Evolutionary conservation across 2,113 vertebrate species (phyloP).

Genomic region (Speoplatyrhinus poulsoni): DNA sequence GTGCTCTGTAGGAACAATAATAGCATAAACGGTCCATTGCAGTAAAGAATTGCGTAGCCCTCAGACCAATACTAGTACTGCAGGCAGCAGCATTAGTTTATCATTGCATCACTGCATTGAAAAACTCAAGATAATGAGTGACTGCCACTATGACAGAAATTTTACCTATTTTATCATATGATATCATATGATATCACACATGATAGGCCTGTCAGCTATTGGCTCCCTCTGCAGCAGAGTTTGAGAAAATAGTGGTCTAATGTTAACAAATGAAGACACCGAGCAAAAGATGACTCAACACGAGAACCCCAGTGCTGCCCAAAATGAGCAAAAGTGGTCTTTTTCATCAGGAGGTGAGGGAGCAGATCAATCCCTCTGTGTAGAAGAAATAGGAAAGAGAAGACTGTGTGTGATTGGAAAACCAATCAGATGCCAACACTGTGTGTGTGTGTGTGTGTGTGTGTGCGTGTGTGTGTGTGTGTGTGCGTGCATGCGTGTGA

Average conservation of each 20-base stretch:
- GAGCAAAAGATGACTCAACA: slow-evolving; percentile 27
- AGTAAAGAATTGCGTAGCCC: neutral
- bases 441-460: neutral
- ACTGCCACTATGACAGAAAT: too few species aligned
- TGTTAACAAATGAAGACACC: slow-evolving; percentile 26
- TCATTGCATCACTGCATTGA: too few species aligned
- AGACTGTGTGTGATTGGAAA: neutral
- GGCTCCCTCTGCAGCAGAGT: slow-evolving; percentile 3
- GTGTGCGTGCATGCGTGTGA: too few species aligned
- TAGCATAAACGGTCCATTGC: neutral
- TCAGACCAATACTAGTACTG: neutral
- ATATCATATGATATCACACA: neutral
- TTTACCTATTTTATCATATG: too few species aligned
- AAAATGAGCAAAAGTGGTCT: slow-evolving; percentile 43
- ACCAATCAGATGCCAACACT: neutral
- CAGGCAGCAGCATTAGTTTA: neutral
- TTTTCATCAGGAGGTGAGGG: slow-evolving; percentile 37
- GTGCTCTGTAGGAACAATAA: slow-evolving; percentile 21
- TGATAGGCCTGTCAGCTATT: neutral
- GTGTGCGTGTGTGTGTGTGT: neutral
- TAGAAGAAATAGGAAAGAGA: slow-evolving; percentile 1
- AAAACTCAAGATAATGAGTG: too few species aligned
- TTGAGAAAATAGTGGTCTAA: slow-evolving; percentile 18
- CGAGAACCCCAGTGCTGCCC: slow-evolving; percentile 19
- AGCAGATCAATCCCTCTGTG: slow-evolving; percentile 48